A percentile compares a stretch with the other conserved stretches of the same genome.
phyloP scores from a whole-genome alignment of 2,797 vertebrate species.

The Phoxinus dragarum region DNA sequence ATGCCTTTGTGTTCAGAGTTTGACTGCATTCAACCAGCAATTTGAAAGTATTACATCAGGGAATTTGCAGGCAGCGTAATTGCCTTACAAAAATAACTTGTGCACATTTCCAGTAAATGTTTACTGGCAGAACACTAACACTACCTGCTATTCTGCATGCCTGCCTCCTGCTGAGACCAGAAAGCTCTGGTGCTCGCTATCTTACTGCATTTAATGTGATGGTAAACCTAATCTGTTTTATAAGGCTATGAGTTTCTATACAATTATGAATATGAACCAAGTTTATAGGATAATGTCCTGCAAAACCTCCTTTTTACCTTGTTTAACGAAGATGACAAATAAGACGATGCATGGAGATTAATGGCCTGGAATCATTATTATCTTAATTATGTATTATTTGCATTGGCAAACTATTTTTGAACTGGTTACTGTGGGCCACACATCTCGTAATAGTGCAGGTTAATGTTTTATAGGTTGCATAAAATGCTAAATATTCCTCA shows the following conservation, averaged over 20 bases:
- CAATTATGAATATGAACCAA: neutral
- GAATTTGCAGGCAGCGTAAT: constrained; percentile 13
- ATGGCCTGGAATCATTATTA: neutral
- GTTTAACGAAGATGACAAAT: neutral
- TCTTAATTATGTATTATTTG: constrained; percentile 13
- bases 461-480: constrained; percentile 17
- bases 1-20: neutral
- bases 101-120: constrained; percentile 23
- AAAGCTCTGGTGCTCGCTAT: neutral
- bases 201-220: neutral
- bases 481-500: neutral
- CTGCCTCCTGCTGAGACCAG: constrained; percentile 23
- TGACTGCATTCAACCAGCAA: neutral
- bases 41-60: constrained; percentile 9
- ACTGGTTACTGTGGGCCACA: constrained; percentile 13
- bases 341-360: constrained; percentile 6
- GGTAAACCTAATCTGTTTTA: neutral
- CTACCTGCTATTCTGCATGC: constrained; percentile 9
- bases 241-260: neutral
- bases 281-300: neutral
- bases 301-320: neutral
- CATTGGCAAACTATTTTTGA: constrained; percentile 5
- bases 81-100: neutral
- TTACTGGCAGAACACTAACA: constrained; percentile 20
- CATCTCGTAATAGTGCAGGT: constrained; percentile 25